Conservation (phyloP, 2,113 vertebrate species). For the Anas platyrhynchos region DNA sequence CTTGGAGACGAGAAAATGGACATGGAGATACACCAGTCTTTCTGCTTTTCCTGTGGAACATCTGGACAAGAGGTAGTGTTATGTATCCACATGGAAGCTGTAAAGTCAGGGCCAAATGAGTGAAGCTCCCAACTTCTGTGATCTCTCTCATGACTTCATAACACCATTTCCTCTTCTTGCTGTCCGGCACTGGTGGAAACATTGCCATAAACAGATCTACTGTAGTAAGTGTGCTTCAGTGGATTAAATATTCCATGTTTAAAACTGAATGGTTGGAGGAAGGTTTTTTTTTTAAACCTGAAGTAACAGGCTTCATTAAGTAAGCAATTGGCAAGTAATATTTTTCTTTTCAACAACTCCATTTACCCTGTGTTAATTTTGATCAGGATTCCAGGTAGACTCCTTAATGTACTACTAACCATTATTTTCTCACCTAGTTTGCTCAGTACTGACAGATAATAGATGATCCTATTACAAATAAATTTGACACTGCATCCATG, state of each 20-base stretch:
- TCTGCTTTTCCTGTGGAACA: rapidly evolving
- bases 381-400: conserved; percentile 27
- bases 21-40: not conserved
- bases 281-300: not conserved
- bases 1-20: not conserved
- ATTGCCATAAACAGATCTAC: not conserved
- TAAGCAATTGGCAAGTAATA: conserved; percentile 38
- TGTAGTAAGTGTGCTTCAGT: not conserved
- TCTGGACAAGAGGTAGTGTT: not conserved
- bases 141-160: not conserved
- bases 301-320: conserved; percentile 18
- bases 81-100: not conserved
- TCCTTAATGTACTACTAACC: conserved; percentile 58
- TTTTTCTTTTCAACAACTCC: conserved; percentile 32
- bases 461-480: conserved; percentile 76
- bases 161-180: not conserved
- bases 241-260: not conserved
- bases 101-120: not conserved
- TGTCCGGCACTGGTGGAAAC: not conserved
- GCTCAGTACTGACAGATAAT: conserved; percentile 63
- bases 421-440: conserved; percentile 76
- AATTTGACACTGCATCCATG: conserved; percentile 66
- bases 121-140: not conserved
- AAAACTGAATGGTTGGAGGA: not conserved
- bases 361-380: conserved; percentile 54